phyloP scores from a whole-genome alignment of 2,113 vertebrate species.

The Pseudonaja textilis region DNA sequence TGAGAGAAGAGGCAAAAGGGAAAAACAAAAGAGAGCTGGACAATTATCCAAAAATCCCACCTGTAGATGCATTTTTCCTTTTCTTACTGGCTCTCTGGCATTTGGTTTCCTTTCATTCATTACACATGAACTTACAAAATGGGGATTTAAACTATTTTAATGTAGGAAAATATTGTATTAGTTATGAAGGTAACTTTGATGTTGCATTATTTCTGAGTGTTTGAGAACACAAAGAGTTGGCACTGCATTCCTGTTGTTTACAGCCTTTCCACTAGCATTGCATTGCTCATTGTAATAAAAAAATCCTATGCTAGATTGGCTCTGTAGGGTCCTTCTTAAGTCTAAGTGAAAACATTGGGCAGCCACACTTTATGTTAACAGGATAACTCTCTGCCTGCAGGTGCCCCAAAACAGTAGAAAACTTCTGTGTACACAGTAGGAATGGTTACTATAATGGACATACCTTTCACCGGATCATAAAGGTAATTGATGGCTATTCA shows the following conservation, averaged over 20 bases:
- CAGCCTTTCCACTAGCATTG: background rate
- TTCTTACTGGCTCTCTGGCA: background rate
- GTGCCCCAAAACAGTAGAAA: conserved; percentile 98
- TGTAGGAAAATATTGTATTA: background rate
- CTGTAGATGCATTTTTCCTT: background rate
- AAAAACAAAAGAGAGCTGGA: background rate
- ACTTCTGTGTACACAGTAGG: conserved; percentile 97
- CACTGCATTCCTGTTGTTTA: background rate
- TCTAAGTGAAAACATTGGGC: background rate
- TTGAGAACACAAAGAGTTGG: background rate
- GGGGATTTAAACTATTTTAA: background rate
- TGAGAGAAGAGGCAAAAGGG: background rate
- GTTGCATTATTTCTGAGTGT: background rate
- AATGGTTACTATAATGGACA: conserved; percentile 96
- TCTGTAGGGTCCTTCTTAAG: background rate
- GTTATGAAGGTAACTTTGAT: background rate
- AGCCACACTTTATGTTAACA: background rate
- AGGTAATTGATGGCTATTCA: conserved; percentile 69
- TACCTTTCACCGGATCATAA: conserved; percentile 95
- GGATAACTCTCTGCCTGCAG: conserved; percentile 58
- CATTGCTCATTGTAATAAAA: background rate
- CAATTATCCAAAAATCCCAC: background rate
- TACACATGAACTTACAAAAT: background rate
- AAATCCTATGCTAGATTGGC: background rate
- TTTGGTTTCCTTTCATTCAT: background rate